Base-by-base conservation (phyloP, 2,113 vertebrate species). In the Paradisaea rubra region DNA sequence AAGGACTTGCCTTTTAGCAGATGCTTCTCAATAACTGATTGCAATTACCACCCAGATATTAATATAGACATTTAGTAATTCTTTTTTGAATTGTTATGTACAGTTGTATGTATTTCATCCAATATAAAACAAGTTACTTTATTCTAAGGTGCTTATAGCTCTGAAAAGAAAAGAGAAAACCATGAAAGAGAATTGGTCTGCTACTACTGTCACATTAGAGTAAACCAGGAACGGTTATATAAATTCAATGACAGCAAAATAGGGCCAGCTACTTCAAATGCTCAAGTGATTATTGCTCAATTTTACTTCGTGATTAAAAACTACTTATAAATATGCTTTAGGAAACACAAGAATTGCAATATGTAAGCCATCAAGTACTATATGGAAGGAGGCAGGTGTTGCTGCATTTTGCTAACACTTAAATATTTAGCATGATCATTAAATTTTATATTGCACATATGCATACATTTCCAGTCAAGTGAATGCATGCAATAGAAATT, bases 401-500 rank as follows among this genome's bases (percentile, higher is more conserved):
- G 64, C 27, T 83, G 25, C 64, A 93, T 96, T 96, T 95, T 96
- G 59, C 92, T 92, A 96, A 70, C 39, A 49, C 49, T 96, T 95
- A 93, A 95, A 91, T 96, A 95, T 95, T 96, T 95, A 96, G 37
- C 66, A 84, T 1, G 13, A 70, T 94, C 85, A 90, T 97, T 96
- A 94, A 76, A 93, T 94, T 97, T 97, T 95, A 91, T 65, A 79
- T 70, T 87, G 74, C 71, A 90, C 83, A 94, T 89, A 95, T 79
- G 81, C 74, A 89, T 92, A 88, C 33, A 65, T 91, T 95, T 94
- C 65, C 61, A 95, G 88, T 68, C 73, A 94, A 96, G 61, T 78
- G 65, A 89, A 95, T 89, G 50, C n/a, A 94, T 73, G 93, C n/a
- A 89, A 94, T 68, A 92, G 94, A 94, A 96, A 95, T 95, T 91